phyloP scores from a whole-genome alignment of 2,797 vertebrate species.

The Hypotaenidia philippensis region DNA sequence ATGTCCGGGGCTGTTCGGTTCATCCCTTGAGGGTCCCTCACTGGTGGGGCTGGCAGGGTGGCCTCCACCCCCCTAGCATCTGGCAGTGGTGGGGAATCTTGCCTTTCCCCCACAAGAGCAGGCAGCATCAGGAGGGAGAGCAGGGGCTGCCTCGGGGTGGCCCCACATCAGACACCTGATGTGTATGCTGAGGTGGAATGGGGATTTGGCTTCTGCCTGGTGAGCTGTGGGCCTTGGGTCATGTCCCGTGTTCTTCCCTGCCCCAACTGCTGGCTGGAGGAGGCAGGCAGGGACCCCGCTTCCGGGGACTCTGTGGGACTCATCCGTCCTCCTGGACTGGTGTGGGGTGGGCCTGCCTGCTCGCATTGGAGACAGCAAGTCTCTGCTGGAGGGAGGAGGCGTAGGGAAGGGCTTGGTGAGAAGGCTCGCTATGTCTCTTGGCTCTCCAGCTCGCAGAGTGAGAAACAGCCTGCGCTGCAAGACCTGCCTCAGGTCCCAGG shows the following conservation, averaged over 20 bases:
- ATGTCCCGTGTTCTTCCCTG: neutral
- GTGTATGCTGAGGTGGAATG: accelerated
- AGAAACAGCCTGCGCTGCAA: neutral
- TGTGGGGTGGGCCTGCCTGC: neutral
- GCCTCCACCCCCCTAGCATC: neutral
- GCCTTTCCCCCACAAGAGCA: neutral
- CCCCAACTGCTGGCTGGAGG: neutral
- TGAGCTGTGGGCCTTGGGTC: neutral
- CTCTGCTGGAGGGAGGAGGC: neutral
- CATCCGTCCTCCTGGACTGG: accelerated
- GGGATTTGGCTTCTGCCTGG: neutral
- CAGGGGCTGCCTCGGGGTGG: neutral
- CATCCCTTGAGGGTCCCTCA: neutral
- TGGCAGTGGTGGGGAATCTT: neutral
- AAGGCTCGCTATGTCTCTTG: neutral
- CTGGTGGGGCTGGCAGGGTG: neutral
- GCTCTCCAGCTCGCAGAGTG: neutral
- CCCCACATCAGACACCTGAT: neutral
- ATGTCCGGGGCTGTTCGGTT: accelerated
- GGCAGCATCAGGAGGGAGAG: accelerated
- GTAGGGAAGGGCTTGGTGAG: neutral
- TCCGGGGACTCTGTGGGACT: accelerated
- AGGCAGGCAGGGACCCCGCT: neutral
- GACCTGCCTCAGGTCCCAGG: neutral
- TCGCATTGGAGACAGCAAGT: accelerated